Evolutionary conservation across 2,113 vertebrate genomes (phyloP).

Genomic region (Hyperoodon ampullatus): DNA sequence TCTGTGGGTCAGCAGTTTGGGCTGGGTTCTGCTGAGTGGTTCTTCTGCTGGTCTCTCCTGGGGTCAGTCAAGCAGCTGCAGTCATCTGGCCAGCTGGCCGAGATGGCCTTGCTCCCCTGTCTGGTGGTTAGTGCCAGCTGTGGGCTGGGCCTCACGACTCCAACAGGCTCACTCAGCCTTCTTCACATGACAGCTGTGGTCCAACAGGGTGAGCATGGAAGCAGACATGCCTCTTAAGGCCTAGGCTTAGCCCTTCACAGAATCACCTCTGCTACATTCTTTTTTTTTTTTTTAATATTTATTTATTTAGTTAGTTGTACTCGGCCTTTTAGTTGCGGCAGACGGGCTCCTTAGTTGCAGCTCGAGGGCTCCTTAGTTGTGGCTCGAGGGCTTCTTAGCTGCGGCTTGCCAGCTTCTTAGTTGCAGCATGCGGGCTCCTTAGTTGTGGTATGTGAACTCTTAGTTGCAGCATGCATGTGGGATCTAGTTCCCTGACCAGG

Average conservation of each 20-base stretch:
- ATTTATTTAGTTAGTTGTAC: too few species aligned
- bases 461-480: too few species aligned
- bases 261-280: neutral
- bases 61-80: neutral
- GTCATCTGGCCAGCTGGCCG: neutral
- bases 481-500: too few species aligned
- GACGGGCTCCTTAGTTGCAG: too few species aligned
- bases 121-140: neutral
- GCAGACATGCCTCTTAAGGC: neutral
- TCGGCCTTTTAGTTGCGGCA: too few species aligned
- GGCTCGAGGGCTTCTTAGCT: too few species aligned
- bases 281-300: neutral
- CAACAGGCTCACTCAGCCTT: neutral
- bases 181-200: accelerated
- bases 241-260: neutral
- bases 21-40: neutral
- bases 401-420: too few species aligned
- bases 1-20: neutral
- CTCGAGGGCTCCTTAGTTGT: too few species aligned
- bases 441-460: too few species aligned
- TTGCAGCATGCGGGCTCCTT: too few species aligned
- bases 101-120: neutral
- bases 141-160: neutral
- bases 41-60: neutral
- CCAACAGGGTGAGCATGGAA: neutral